Base-by-base conservation (phyloP, 2,888 invertebrate genomes). In the Conops quadrifasciatus region DNA sequence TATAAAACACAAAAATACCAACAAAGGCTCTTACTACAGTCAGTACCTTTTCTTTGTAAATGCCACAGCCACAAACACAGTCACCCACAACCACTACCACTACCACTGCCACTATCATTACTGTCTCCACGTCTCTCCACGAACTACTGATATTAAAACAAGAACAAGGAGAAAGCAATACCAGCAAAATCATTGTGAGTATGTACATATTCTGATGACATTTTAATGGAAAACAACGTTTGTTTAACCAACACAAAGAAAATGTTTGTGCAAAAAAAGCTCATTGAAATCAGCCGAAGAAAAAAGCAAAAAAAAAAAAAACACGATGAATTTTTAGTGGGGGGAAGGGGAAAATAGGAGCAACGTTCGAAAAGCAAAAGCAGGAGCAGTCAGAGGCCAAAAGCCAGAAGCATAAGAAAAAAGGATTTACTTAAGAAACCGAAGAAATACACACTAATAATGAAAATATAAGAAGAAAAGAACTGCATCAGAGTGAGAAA, bases 181-280 rank as follows among this genome's bases (percentile, higher is more conserved):
- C 15, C 26, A 28, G 30, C 11, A 19, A n/a, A 3, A 24, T 13
- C 2, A 49, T 15, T 47, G 26, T 26, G 28, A 24, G 28, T 47
- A 43, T 26, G 65, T 47, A 36, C 21, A 47, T 56, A 45, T 67
- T 58, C 45, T 67, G 67, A 67, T 67, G 67, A 58, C 67, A 67
- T 47, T 67, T 67, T 67, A 67, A 58, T 67, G 67, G 67, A 26
- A 64, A 64, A 64, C 64, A 64, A 26, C 26, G 64, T 64, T 64
- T 64, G 64, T 26, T 49, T 49, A 64, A 19, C 49, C 24, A 47
- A n/a, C 64, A 64, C 28, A 28, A 60, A 30, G 26, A 13, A 28
- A 28, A 28, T 19, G 30, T 26, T 11, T 60, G 60, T 28, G 36
- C 9, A 9, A 36, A 9, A 60, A 28, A 16, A 16, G 30, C 13